Evolutionary conservation across 1,140 invertebrate species (phyloP).

Genomic region (Trichonephila clavata): DNA sequence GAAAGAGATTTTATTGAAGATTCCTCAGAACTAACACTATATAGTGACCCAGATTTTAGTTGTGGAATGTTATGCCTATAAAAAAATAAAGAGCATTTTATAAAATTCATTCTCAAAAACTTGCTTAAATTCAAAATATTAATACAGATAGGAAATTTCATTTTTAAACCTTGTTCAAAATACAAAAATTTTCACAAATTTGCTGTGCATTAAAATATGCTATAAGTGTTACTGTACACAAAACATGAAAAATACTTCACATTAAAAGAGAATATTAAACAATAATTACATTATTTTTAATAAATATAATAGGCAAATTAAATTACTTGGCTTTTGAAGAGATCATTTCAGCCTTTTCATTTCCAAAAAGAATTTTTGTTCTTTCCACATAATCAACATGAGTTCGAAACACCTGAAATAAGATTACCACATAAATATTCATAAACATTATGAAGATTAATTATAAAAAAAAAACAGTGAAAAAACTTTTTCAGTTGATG

Average conservation of each 20-base stretch:
- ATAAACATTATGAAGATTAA: not conserved
- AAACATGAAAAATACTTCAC: no score
- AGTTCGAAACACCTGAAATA: slow-evolving; percentile 75
- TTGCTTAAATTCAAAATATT: no score
- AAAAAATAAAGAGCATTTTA: not conserved
- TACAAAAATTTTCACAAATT: no score
- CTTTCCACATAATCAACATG: slow-evolving; percentile 89
- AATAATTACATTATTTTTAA: not conserved
- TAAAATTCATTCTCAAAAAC: not conserved
- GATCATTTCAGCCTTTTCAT: slow-evolving; percentile 81
- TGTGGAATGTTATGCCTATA: slow-evolving; percentile 63
- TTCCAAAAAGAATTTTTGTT: slow-evolving; percentile 95
- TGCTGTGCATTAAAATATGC: no score
- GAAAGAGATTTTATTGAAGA: slow-evolving; percentile 78
- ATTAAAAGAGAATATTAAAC: no score
- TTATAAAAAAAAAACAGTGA: not conserved
- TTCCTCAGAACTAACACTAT: slow-evolving; percentile 74
- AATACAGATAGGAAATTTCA: no score
- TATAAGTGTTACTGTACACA: no score
- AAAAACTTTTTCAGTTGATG: not conserved
- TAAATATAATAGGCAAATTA: not conserved
- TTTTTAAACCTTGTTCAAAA: no score
- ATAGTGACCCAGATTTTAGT: slow-evolving; percentile 72
- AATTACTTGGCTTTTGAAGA: slow-evolving; percentile 68
- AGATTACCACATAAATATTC: no score